Evolutionary conservation across 2,113 vertebrate genomes (phyloP).

Genomic region (Grantiella picta): DNA sequence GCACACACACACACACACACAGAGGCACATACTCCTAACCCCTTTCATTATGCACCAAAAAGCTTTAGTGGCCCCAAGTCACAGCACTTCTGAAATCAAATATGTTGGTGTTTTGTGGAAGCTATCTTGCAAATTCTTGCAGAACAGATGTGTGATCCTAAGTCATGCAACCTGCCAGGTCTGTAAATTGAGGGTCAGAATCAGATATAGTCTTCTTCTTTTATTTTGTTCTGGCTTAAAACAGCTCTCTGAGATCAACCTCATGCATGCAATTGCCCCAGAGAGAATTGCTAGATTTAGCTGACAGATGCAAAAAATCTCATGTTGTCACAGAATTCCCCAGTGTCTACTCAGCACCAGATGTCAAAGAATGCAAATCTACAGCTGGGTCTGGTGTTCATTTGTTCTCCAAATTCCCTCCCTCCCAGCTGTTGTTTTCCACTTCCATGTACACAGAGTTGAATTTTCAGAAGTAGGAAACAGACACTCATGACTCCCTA

Average conservation of each 20-base stretch:
- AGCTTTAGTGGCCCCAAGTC: background rate
- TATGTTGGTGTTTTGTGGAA: background rate
- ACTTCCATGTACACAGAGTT: background rate
- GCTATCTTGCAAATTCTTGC: background rate
- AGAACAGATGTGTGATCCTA: background rate
- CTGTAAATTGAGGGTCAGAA: background rate
- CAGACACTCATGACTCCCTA: background rate
- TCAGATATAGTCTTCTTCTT: background rate
- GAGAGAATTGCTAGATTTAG: constrained; percentile 34
- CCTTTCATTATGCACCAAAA: background rate
- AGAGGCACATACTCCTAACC: background rate
- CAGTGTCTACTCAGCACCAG: constrained; percentile 41
- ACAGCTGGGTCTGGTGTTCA: constrained; percentile 46
- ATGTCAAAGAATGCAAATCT: constrained; percentile 52
- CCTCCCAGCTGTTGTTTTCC: constrained; percentile 56
- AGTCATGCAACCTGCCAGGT: background rate
- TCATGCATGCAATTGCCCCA: background rate
- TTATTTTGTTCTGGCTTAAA: background rate
- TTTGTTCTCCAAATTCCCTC: constrained; percentile 27
- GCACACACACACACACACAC: too few species aligned
- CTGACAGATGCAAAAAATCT: constrained; percentile 55
- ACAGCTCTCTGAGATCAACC: background rate
- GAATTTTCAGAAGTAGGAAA: constrained; percentile 16
- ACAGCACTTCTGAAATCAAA: background rate
- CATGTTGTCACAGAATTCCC: constrained; percentile 34